Percentiles rank a stretch among this genome's conserved stretches.
phyloP scores from a whole-genome alignment of 1,140 invertebrate genomes.

The Hylyphantes graminicola region DNA sequence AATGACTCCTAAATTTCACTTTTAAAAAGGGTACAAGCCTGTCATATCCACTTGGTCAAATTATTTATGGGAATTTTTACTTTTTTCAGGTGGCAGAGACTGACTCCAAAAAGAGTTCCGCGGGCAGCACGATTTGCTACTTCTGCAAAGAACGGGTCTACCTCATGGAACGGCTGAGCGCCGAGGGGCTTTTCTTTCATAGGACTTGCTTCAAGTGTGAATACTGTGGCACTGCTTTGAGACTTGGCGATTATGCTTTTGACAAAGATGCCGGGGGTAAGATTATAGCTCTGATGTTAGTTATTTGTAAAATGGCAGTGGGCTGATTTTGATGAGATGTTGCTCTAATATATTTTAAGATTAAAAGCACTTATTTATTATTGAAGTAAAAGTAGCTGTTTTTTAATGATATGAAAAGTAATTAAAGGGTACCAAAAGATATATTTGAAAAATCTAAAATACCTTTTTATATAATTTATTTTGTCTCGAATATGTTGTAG shows the following conservation, averaged over 20 bases:
- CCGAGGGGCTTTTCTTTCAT: conserved; percentile 89
- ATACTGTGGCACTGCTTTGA: conserved; percentile 77
- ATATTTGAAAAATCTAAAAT: no score
- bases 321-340: no score
- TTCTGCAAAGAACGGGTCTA: conserved; percentile 90
- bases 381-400: neutral
- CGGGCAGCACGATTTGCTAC: conserved; percentile 82
- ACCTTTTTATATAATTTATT: no score
- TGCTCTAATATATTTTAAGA: no score
- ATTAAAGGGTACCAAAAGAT: no score
- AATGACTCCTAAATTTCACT: no score
- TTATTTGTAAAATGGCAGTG: neutral
- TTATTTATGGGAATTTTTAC: no score
- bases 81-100: conserved; percentile 65
- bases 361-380: neutral
- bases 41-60: no score
- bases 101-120: conserved; percentile 73
- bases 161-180: conserved; percentile 85
- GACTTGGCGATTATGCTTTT: conserved; percentile 74
- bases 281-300: neutral
- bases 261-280: conserved; percentile 65
- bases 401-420: no score
- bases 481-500: no score
- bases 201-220: conserved; percentile 82
- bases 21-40: no score